Evolutionary conservation across 2,797 vertebrate genomes (phyloP).

Genomic region (Mionectes olivaceus): DNA sequence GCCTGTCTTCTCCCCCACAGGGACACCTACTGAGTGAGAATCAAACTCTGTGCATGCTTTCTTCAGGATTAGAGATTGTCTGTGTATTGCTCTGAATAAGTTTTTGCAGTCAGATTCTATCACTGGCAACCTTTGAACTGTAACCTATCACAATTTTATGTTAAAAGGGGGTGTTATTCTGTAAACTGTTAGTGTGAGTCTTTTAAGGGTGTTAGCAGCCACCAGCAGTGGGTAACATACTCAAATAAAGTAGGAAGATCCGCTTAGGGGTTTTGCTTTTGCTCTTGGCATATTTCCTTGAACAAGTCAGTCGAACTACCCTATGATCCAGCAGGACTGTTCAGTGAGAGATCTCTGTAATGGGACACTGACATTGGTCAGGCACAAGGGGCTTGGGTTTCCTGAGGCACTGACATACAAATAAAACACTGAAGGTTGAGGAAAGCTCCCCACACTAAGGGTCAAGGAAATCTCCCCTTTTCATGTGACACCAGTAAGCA

Average conservation of each 20-base stretch:
- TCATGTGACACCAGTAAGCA: constrained; percentile 1
- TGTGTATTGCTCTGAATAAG: not conserved
- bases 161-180: not conserved
- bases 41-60: not conserved
- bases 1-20: not conserved
- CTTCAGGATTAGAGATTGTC: not conserved
- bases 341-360: not conserved
- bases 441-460: not conserved
- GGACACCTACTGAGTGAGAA: not conserved
- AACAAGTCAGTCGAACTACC: not conserved
- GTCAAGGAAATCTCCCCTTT: not conserved
- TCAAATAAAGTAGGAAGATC: not conserved
- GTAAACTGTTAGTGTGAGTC: not conserved
- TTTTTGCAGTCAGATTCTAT: not conserved
- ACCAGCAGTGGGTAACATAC: too few species aligned
- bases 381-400: not conserved
- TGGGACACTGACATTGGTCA: not conserved
- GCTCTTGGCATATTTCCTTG: not conserved
- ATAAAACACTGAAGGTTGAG: not conserved
- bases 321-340: not conserved
- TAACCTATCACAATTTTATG: not conserved
- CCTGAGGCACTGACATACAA: not conserved
- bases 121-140: not conserved
- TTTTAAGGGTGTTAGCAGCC: not conserved
- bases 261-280: not conserved